Conservation (phyloP, 1,140 invertebrate genomes). For the Zeugodacus cucurbitae region DNA sequence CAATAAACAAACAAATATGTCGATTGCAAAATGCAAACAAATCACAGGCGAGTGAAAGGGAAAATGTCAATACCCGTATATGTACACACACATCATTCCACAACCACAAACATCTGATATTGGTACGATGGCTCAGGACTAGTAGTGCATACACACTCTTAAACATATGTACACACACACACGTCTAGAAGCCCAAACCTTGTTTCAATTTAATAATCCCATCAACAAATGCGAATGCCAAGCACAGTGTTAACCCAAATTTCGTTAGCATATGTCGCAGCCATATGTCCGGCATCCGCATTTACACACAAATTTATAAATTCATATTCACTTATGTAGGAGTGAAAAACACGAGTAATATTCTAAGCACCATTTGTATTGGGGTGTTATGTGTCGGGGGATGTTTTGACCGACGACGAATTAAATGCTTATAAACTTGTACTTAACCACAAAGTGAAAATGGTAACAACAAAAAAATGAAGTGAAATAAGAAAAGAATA, state of each 20-base stretch:
- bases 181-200: not conserved
- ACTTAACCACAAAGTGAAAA: slow-evolving; percentile 20
- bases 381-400: not conserved
- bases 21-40: slow-evolving; percentile 21
- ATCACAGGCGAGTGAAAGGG: not conserved
- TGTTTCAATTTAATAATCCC: not conserved
- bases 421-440: slow-evolving; percentile 13
- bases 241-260: not conserved
- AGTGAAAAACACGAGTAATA: not conserved
- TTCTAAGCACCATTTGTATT: not conserved
- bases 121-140: not conserved
- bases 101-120: not conserved
- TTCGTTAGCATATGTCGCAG: not conserved
- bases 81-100: not conserved
- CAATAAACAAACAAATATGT: not conserved
- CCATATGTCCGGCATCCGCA: slow-evolving; percentile 10
- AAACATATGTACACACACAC: not conserved
- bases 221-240: not conserved
- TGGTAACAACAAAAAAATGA: not conserved
- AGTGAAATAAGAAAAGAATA: not conserved
- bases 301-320: not conserved
- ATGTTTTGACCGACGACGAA: not conserved
- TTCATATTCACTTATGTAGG: not conserved
- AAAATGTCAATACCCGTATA: no score
- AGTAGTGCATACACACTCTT: not conserved